Conservation (phyloP, 2,888 invertebrate species). For the Taphrorychus bicolor region DNA sequence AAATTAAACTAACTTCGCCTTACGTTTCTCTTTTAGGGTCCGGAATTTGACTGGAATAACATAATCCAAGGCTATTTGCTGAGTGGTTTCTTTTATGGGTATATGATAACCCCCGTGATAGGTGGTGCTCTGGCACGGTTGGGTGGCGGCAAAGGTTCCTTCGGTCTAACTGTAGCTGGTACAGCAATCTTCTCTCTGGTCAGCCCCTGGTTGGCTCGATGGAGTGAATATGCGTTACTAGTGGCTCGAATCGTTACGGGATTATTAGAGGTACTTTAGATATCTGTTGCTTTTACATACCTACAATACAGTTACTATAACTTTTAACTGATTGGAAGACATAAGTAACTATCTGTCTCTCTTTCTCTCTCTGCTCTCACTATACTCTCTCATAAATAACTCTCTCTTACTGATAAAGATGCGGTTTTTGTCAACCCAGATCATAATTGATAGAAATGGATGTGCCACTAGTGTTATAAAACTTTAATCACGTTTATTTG, state of each 20-base stretch:
- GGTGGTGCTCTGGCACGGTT: slow-evolving; percentile 84
- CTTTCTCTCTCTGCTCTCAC: too few relatives aligned
- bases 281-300: too few relatives aligned
- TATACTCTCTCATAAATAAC: too few relatives aligned
- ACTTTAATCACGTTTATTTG: background rate
- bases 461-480: too few relatives aligned
- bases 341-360: too few relatives aligned
- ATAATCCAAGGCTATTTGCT: slow-evolving; percentile 78
- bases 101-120: slow-evolving; percentile 80
- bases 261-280: slow-evolving; percentile 51
- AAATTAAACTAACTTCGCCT: too few relatives aligned
- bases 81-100: slow-evolving; percentile 90
- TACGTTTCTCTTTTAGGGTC: slow-evolving; percentile 18
- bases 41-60: slow-evolving; percentile 79
- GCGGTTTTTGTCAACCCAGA: background rate
- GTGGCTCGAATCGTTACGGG: slow-evolving; percentile 64
- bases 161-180: slow-evolving; percentile 77
- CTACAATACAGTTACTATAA: too few relatives aligned
- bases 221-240: slow-evolving; percentile 73
- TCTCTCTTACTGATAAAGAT: too few relatives aligned
- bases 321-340: too few relatives aligned
- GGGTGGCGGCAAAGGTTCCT: slow-evolving; percentile 86
- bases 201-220: slow-evolving; percentile 78
- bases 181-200: slow-evolving; percentile 81
- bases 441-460: background rate